Evolutionary conservation across 2,888 invertebrate species (phyloP), one percentile per base, ranked within the genome.

Genomic region (Melitaea athalia): DNA sequence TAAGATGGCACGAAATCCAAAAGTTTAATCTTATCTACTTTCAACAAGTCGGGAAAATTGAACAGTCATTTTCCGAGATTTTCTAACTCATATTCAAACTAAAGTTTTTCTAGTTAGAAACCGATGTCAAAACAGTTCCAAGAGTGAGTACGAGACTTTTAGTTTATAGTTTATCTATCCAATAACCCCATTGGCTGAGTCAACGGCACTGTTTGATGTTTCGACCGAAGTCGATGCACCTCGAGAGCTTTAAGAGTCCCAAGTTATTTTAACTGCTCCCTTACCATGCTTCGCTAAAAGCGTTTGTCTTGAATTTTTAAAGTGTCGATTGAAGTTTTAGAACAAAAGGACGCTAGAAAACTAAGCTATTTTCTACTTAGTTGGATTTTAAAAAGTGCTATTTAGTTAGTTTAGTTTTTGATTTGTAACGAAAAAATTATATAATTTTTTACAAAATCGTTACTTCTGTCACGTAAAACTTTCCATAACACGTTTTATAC

Each of bases 291-390:
- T 75, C 79, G 83, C 84, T 90, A 87, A 90, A 91, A 89, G 90
- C 85, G 81, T 88, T 89, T 88, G 85, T 82, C 82, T 87, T 90
- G 86, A 88, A 91, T 91, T 89, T 84, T 91, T 89, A 87, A 91
- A 89, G 86, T 83, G 83, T 80, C 85, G 85, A 85, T 90, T 85
- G 86, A 85, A 86, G 81, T 85, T 86, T 82, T 75, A 84, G 78
- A 79, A 79, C 76, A 72, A 76, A 75, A 74, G 73, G 75, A 77
- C 76, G 75, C 75, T 76, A 74, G 76, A 75, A 63, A 57, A 17
- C 43, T 59, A 49, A 69, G 59, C 65, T 42, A 66, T 52, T 62
- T 33, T 50, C 50, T 62, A n/a, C n/a, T n/a, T n/a, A 64, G 42
- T 64, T 57, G 38, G 60, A 64, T 60, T 59, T 59, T 43, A 60